Conservation (phyloP, 37 sponge, comb jelly and placozoan species). For the Theonella swinhoei region DNA sequence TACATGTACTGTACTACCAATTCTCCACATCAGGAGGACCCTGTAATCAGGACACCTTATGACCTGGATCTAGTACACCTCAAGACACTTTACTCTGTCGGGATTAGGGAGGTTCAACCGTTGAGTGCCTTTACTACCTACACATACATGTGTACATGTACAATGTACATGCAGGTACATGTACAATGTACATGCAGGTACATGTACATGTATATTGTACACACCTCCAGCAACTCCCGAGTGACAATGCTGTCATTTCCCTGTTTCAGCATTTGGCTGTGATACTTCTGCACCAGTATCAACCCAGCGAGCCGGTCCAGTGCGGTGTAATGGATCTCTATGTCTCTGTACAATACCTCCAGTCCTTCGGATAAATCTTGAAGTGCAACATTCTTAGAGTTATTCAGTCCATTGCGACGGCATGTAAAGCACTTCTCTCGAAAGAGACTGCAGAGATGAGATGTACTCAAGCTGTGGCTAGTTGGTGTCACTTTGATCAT, state of each 20-base stretch:
- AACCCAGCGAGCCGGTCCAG: not conserved
- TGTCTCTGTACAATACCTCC: not conserved
- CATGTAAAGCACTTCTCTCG: not conserved
- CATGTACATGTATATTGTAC: no score
- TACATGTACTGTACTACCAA: no score
- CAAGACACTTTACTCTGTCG: no score
- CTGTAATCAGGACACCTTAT: no score
- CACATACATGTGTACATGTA: no score
- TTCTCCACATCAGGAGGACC: no score
- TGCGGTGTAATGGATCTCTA: not conserved
- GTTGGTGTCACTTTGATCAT: not conserved
- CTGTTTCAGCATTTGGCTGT: not conserved
- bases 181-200: not conserved
- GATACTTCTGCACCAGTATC: not conserved
- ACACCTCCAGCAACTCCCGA: not conserved
- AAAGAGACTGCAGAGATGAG: not conserved
- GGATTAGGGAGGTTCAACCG: no score
- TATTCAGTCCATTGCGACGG: not conserved
- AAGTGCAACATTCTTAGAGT: not conserved
- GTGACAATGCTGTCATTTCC: not conserved
- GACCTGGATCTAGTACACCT: no score
- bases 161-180: not conserved
- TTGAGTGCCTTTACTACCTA: no score
- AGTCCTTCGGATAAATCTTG: not conserved
- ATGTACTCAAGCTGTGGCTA: not conserved